Conservation (phyloP, 64 coral and sea anemone species). For the Dendronephthya gigantea region DNA sequence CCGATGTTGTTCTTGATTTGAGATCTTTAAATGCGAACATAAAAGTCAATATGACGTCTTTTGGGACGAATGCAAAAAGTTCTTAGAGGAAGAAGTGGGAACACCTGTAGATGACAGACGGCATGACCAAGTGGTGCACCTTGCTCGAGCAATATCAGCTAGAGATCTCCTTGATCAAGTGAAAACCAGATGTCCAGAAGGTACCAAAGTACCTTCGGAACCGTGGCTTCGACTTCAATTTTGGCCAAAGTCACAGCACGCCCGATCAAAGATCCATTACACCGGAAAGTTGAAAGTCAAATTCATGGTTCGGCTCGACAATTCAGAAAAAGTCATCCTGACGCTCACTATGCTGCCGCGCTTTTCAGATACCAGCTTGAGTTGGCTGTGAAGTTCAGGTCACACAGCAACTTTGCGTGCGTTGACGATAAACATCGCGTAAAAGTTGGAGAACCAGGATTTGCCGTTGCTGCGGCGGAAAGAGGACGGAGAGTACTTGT, state of each 20-base stretch:
- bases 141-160: too few species aligned
- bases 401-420: conserved; percentile 5
- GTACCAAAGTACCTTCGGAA: background rate
- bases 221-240: background rate
- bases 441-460: conserved; percentile 35
- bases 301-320: conserved; percentile 22
- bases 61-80: too few species aligned
- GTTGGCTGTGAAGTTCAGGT: conserved; percentile 24
- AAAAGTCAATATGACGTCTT: background rate
- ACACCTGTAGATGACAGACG: too few species aligned
- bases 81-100: too few species aligned
- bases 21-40: background rate
- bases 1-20: background rate
- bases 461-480: conserved; percentile 29
- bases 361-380: conserved; percentile 34
- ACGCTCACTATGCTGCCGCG: conserved; percentile 31
- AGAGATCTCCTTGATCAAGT: too few species aligned
- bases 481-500: conserved; percentile 26
- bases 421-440: conserved; percentile 37
- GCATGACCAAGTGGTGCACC: too few species aligned
- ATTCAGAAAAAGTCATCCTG: conserved; percentile 37
- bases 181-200: background rate
- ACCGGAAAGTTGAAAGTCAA: background rate
- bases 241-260: background rate
- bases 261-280: background rate